Evolutionary conservation across 2,113 vertebrate genomes (phyloP), one percentile per base, ranked within the genome.

Genomic region (Emydocephalus ijimae): DNA sequence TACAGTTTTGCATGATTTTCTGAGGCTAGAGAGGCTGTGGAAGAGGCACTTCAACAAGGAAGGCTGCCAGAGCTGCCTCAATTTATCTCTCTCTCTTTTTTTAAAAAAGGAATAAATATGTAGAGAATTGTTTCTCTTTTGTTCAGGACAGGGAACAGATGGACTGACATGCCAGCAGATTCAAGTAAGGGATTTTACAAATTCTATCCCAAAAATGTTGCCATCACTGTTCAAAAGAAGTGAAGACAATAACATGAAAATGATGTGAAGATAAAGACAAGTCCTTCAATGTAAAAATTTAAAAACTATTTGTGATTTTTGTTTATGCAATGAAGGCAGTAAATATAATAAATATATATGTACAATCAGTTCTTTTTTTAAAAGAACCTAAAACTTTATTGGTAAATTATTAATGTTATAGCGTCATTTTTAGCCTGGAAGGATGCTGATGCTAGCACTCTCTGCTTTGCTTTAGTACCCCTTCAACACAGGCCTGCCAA

Each of bases 381-480:
- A 45, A 1, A 1, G n/a, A 26, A 23, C 45, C 55, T 29, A 94
- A 21, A 23, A 89, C 69, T 90, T 95, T 95, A 93, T 92, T 91
- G 95, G 64, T 95, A 96, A 96, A 96, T 97, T 97, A 96, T 96
- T 97, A 93, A 96, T 94, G 94, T 93, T 95, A 94, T 94, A 89
- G 94, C 96, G 96, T 95, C 93, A 91, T 93, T 97, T 94, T 69
- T 92, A 95, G 4, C 92, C 92, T 91, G 50, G 5, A 93, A 96
- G 94, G 88, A 64, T 96, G 96, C 97, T 96, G 96, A 96, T 94
- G 93, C 92, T 39, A 93, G 93, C 95, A 95, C 86, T 96, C 94
- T 92, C 59, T 94, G 29, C 92, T 88, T 93, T 55, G 88, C 94
- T 95, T 95, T 95, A 94, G 92, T 94, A 96, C 89, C 92, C 89